Percentiles rank a stretch among this genome's conserved stretches.
Evolutionary conservation across 2,113 vertebrate genomes (phyloP).

Genomic region (Hippocampus barbouri): DNA sequence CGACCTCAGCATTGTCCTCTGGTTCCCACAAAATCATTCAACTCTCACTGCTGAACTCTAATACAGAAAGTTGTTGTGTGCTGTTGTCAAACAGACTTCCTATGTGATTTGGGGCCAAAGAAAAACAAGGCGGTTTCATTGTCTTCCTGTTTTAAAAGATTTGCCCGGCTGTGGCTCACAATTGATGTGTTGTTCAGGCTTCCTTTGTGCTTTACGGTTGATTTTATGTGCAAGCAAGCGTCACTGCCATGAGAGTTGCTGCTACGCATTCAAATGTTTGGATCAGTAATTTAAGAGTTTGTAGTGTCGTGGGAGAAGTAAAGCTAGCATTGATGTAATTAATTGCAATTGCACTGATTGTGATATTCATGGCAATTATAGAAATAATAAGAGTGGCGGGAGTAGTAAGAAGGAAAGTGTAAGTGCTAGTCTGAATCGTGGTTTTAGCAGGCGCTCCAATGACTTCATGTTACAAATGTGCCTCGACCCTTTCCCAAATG

Average conservation of each 20-base stretch:
- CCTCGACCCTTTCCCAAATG: no score
- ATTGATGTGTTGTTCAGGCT: slow-evolving; percentile 24
- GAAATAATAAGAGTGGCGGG: neutral
- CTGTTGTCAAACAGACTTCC: slow-evolving; percentile 40
- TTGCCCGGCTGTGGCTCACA: slow-evolving; percentile 3
- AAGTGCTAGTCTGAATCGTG: no score
- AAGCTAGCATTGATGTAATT: no score
- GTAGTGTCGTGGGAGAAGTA: neutral
- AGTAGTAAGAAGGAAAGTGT: neutral
- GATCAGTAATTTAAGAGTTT: neutral
- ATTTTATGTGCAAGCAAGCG: neutral
- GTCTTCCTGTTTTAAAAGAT: slow-evolving; percentile 54
- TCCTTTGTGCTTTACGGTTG: slow-evolving; percentile 10
- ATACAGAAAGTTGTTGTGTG: slow-evolving; percentile 48
- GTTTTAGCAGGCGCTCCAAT: no score
- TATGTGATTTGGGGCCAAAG: slow-evolving; percentile 26
- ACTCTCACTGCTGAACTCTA: slow-evolving; percentile 37
- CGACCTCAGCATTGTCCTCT: slow-evolving; percentile 4
- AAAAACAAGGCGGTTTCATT: slow-evolving; percentile 52
- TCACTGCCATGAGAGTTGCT: neutral
- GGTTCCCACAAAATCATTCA: slow-evolving; percentile 36
- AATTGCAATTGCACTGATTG: neutral
- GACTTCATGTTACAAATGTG: no score
- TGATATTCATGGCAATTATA: neutral
- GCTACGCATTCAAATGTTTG: neutral